Evolutionary conservation across 2,797 vertebrate genomes (phyloP).

Genomic region (Sebastes ruberrimus): DNA sequence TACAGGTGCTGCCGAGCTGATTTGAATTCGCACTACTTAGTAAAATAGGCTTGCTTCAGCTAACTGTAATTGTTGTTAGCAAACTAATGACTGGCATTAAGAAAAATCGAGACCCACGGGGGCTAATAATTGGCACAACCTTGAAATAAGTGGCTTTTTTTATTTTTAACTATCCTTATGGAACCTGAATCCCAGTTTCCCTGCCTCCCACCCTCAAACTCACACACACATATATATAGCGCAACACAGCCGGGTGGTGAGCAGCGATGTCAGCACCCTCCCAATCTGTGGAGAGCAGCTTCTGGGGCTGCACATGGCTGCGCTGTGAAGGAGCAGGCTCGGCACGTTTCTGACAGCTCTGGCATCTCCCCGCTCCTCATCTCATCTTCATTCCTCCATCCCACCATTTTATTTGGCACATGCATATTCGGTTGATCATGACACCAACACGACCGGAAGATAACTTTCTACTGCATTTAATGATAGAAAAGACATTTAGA

Average conservation of each 20-base stretch:
- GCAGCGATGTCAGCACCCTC: slow-evolving; percentile 60
- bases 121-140: slow-evolving; percentile 5
- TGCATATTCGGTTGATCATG: slow-evolving; percentile 27
- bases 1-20: slow-evolving; percentile 65
- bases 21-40: slow-evolving; percentile 38
- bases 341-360: slow-evolving; percentile 61
- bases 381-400: slow-evolving; percentile 41
- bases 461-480: background rate
- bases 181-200: background rate
- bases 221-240: slow-evolving; percentile 6
- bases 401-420: slow-evolving; percentile 20
- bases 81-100: slow-evolving; percentile 27
- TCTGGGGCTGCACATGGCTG: slow-evolving; percentile 64
- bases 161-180: slow-evolving; percentile 20
- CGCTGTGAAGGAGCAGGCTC: slow-evolving; percentile 50
- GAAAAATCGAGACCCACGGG: background rate
- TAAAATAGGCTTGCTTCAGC: slow-evolving; percentile 18
- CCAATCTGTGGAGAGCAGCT: slow-evolving; percentile 65
- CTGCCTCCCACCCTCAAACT: slow-evolving; percentile 14
- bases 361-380: slow-evolving; percentile 56
- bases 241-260: slow-evolving; percentile 39
- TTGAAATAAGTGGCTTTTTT: background rate
- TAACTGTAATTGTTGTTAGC: slow-evolving; percentile 19
- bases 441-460: background rate
- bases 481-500: background rate